A percentile compares a stretch with the other conserved stretches of the same genome.
These are phyloP conservation scores for Zootoca vivipara DNA, from an alignment of 2,113 vertebrate species.

Conservation along the genomic window DNA sequence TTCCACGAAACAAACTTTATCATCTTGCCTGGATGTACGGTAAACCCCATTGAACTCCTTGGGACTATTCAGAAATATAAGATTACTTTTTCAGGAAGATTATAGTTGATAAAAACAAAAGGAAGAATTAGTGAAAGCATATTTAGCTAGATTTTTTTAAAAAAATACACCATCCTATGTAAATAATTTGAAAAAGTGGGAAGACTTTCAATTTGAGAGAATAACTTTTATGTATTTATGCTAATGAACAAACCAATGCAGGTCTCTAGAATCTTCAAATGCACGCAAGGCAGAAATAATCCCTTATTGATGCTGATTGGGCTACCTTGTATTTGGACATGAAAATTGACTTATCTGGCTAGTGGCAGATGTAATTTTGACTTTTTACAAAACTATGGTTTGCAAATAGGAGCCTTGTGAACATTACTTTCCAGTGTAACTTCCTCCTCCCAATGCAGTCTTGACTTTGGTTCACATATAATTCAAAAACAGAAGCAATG, in stretches of 20 bases:
- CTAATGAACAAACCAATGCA: neutral
- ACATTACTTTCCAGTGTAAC: neutral
- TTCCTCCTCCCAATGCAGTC: neutral
- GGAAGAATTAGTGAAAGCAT: neutral
- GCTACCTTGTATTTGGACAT: neutral
- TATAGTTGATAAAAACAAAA: neutral
- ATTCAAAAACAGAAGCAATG: too few relatives aligned
- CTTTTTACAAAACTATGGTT: neutral
- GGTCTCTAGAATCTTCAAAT: neutral
- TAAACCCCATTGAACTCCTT: neutral
- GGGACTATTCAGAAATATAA: neutral
- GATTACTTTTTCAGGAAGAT: too few relatives aligned
- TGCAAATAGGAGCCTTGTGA: neutral
- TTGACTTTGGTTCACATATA: neutral
- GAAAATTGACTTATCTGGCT: neutral
- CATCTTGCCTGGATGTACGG: too few relatives aligned
- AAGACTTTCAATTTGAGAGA: neutral
- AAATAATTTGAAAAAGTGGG: neutral
- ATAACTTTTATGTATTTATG: neutral
- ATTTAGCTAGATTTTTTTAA: neutral
- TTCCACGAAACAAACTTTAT: neutral
- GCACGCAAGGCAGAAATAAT: neutral
- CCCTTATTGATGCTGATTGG: neutral
- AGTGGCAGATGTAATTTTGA: neutral
- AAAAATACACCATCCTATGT: neutral